A percentile compares a stretch with the other conserved stretches of the same genome.
These are phyloP conservation scores for Macrosoma leucophasiata DNA, from an alignment of 2,888 invertebrate species.

Conservation along the genomic window DNA sequence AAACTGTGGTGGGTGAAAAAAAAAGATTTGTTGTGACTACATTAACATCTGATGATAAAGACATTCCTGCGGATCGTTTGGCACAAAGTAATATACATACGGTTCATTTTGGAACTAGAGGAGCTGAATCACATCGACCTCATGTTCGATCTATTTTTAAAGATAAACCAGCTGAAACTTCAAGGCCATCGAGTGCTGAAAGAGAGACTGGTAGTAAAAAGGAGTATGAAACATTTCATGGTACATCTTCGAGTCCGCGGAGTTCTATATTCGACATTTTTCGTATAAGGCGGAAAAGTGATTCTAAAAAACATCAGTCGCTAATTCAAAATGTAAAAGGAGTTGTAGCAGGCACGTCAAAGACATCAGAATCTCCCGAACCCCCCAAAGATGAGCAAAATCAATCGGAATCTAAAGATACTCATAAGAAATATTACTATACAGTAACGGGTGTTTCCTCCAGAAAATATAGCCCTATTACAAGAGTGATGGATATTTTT, in stretches of 20 bases:
- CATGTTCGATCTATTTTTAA: slow-evolving; percentile 65
- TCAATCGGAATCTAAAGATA: slow-evolving; percentile 51
- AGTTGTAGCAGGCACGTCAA: slow-evolving; percentile 35
- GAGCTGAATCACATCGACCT: slow-evolving; percentile 64
- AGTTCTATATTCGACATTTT: slow-evolving; percentile 72
- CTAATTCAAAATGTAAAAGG: slow-evolving; percentile 46
- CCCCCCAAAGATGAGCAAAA: slow-evolving; percentile 45
- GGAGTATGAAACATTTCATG: slow-evolving; percentile 70
- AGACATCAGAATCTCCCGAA: slow-evolving; percentile 54
- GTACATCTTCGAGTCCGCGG: slow-evolving; percentile 67
- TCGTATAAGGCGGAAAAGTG: slow-evolving; percentile 66
- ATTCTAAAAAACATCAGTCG: slow-evolving; percentile 57
- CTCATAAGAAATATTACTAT: slow-evolving; percentile 68
- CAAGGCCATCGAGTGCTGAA: slow-evolving; percentile 60
- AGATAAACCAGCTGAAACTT: slow-evolving; percentile 49
- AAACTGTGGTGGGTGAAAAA: slow-evolving; percentile 62
- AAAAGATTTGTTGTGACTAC: slow-evolving; percentile 66
- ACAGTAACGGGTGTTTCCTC: slow-evolving; percentile 70
- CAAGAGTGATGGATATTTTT: slow-evolving; percentile 70
- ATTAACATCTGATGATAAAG: slow-evolving; percentile 49
- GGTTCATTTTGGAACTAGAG: slow-evolving; percentile 68
- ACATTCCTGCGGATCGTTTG: slow-evolving; percentile 45
- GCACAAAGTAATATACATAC: slow-evolving; percentile 61
- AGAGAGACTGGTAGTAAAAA: slow-evolving; percentile 50
- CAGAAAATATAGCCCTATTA: slow-evolving; percentile 66